Evolutionary conservation across 2,113 vertebrate species (phyloP).

Genomic region (Dipodomys stephensi): DNA sequence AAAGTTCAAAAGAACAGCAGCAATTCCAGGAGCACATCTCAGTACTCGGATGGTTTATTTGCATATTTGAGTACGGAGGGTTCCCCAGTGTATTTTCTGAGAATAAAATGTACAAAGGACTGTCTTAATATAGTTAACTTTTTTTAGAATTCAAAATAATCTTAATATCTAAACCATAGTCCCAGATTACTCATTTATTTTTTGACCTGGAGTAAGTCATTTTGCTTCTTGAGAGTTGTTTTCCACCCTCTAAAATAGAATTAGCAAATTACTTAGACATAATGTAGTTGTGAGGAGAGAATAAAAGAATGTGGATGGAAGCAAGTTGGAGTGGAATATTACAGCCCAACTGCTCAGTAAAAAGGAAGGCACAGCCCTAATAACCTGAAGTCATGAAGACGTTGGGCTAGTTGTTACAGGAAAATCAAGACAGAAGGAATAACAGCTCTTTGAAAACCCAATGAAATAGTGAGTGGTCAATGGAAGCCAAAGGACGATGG

Average conservation of each 20-base stretch:
- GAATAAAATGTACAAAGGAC: not conserved
- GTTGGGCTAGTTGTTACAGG: not conserved
- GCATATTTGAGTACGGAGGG: not conserved
- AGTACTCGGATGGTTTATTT: not conserved
- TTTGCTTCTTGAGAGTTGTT: not conserved
- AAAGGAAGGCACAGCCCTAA: not conserved
- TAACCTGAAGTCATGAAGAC: not conserved
- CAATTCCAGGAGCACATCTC: not conserved
- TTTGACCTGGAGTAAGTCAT: not conserved
- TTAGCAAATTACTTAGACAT: not conserved
- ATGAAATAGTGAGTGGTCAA: not conserved
- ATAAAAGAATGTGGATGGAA: not conserved
- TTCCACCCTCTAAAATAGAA: not conserved
- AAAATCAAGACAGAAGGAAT: conserved; percentile 32
- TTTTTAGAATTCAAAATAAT: conserved; percentile 9
- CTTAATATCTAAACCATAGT: not conserved
- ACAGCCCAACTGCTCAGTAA: not conserved
- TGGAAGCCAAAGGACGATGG: no score
- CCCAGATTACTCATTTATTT: not conserved
- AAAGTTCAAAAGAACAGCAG: not conserved
- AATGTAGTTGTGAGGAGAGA: not conserved
- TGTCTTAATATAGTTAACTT: not conserved
- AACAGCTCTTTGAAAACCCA: not conserved
- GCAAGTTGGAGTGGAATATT: not conserved
- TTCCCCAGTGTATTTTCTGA: not conserved